Evolutionary conservation across 2,113 vertebrate species (phyloP).

Genomic region (Cryptomyrus ogoouensis): DNA sequence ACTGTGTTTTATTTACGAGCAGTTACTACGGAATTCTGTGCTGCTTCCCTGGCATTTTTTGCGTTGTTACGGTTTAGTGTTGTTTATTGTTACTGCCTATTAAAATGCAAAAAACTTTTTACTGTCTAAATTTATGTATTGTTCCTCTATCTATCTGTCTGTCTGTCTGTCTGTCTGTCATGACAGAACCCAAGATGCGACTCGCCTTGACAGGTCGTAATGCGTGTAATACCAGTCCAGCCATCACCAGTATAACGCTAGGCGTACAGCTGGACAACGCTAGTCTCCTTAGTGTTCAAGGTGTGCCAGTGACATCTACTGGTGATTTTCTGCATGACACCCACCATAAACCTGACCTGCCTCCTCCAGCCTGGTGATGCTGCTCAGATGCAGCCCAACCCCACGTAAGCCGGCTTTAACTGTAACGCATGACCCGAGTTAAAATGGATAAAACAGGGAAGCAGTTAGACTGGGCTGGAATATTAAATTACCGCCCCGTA

Average conservation of each 20-base stretch:
- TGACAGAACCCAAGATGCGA: background rate
- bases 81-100: background rate
- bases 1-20: background rate
- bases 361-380: background rate
- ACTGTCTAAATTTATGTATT: background rate
- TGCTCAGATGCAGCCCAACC: background rate
- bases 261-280: background rate
- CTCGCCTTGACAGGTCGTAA: background rate
- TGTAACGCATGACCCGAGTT: background rate
- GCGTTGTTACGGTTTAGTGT: background rate
- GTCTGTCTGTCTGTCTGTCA: background rate
- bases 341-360: background rate
- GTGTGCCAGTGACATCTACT: background rate
- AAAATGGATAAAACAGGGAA: background rate
- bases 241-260: background rate
- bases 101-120: background rate
- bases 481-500: background rate
- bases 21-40: background rate
- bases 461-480: background rate
- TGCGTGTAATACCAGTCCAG: background rate
- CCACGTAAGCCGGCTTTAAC: background rate
- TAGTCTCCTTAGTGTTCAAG: background rate
- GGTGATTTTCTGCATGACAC: background rate
- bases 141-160: background rate
- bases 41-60: background rate